A percentile compares a stretch with the other conserved stretches of the same genome.
Conservation (phyloP, 2,113 vertebrate genomes). For the Microtus ochrogaster region DNA sequence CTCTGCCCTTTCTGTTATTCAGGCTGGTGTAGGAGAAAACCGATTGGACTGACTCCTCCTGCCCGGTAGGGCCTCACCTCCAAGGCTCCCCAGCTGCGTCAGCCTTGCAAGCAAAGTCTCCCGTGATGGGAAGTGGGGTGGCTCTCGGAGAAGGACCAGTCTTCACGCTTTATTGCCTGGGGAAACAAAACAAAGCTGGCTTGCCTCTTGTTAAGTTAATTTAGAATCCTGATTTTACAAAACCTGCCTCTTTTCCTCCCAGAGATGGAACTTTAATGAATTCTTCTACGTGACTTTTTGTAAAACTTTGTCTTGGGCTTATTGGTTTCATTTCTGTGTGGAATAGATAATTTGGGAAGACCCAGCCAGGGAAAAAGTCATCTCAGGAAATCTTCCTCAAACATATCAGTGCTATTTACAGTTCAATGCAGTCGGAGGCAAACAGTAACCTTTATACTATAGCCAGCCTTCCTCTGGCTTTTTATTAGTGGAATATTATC, state of each 20-base stretch:
- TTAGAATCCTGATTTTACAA: neutral
- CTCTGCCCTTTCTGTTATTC: neutral
- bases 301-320: neutral
- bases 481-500: neutral
- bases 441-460: neutral
- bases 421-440: neutral
- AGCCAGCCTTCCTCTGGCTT: neutral
- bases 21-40: constrained; percentile 4
- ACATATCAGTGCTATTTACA: neutral
- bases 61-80: neutral
- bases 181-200: neutral
- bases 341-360: neutral
- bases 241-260: neutral
- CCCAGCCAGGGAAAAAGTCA: neutral
- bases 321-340: constrained; percentile 1
- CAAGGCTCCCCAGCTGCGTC: neutral
- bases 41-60: neutral
- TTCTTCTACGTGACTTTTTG: neutral
- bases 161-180: neutral
- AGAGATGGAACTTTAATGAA: neutral
- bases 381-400: neutral
- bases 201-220: neutral
- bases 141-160: neutral
- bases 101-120: neutral
- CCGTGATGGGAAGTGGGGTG: neutral